A percentile compares a stretch with the other conserved stretches of the same genome.
Evolutionary conservation across 2,113 vertebrate genomes (phyloP).

Genomic region (Elephantulus edwardii): DNA sequence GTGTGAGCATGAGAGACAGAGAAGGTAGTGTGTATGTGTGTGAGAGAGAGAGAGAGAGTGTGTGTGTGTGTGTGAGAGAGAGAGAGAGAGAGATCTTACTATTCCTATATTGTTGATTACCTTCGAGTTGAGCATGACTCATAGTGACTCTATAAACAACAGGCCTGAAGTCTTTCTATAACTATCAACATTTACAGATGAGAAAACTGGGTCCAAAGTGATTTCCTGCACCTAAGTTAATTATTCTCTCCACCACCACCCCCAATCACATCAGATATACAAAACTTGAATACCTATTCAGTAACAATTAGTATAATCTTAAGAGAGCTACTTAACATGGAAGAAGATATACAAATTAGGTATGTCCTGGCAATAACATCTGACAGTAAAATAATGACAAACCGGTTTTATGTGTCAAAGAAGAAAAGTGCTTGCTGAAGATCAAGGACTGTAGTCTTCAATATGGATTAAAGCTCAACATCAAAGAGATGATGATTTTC

Average conservation of each 20-base stretch:
- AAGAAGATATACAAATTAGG: conserved; percentile 30
- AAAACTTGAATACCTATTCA: not conserved
- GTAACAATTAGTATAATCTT: not conserved
- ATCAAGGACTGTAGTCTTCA: too few species aligned
- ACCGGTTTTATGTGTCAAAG: not conserved
- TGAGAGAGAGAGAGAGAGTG: too few species aligned
- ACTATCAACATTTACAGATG: not conserved
- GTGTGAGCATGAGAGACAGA: too few species aligned
- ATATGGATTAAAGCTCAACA: too few species aligned
- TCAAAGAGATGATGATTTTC: too few species aligned
- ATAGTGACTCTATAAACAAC: too few species aligned
- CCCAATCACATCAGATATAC: not conserved
- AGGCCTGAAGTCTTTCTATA: not conserved
- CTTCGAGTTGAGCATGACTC: not conserved
- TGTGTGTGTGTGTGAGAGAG: too few species aligned
- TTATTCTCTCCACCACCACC: not conserved
- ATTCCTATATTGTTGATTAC: not conserved
- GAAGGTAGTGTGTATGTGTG: too few species aligned
- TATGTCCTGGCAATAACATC: not conserved
- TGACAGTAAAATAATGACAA: conserved; percentile 18
- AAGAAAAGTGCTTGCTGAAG: too few species aligned
- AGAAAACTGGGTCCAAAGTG: not conserved
- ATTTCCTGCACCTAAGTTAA: not conserved
- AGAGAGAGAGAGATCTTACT: too few species aligned
- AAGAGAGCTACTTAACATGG: not conserved